These are phyloP conservation scores for Ceratothoa steindachneri DNA, from an alignment of 2,888 invertebrate genomes.

Conservation along the genomic window DNA sequence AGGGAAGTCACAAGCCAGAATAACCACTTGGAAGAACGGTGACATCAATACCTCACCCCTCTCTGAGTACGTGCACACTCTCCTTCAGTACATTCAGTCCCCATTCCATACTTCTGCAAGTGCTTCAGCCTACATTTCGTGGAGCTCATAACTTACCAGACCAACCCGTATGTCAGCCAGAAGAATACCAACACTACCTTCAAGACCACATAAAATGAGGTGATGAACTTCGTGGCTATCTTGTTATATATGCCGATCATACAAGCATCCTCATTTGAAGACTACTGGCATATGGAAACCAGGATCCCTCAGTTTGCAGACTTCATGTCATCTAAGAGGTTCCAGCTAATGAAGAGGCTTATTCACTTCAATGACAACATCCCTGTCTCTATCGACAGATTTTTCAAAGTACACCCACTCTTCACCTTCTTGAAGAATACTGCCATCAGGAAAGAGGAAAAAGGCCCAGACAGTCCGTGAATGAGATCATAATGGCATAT, in stretches of 20 bases:
- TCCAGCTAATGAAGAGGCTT: slow-evolving; percentile 9
- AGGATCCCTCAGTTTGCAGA: slow-evolving; percentile 26
- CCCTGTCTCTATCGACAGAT: slow-evolving; percentile 16
- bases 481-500: slow-evolving; percentile 27
- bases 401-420: slow-evolving; percentile 21
- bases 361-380: slow-evolving; percentile 26
- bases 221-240: slow-evolving; percentile 21
- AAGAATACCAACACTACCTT: slow-evolving; percentile 24
- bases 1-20: too few species aligned
- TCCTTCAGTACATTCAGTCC: neutral
- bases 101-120: slow-evolving; percentile 21
- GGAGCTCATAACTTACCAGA: slow-evolving; percentile 23
- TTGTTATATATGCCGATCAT: slow-evolving; percentile 19
- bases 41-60: slow-evolving; percentile 20
- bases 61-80: slow-evolving; percentile 11
- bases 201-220: slow-evolving; percentile 22
- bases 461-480: slow-evolving; percentile 21
- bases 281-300: slow-evolving; percentile 18
- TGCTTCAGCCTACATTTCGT: slow-evolving; percentile 23
- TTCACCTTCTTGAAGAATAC: slow-evolving; percentile 23
- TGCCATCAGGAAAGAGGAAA: neutral
- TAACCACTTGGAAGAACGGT: neutral
- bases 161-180: slow-evolving; percentile 30
- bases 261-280: slow-evolving; percentile 11
- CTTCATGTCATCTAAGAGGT: slow-evolving; percentile 24